These are phyloP conservation scores for Spisula solida DNA, from an alignment of 2,888 invertebrate genomes.

Conservation along the genomic window DNA sequence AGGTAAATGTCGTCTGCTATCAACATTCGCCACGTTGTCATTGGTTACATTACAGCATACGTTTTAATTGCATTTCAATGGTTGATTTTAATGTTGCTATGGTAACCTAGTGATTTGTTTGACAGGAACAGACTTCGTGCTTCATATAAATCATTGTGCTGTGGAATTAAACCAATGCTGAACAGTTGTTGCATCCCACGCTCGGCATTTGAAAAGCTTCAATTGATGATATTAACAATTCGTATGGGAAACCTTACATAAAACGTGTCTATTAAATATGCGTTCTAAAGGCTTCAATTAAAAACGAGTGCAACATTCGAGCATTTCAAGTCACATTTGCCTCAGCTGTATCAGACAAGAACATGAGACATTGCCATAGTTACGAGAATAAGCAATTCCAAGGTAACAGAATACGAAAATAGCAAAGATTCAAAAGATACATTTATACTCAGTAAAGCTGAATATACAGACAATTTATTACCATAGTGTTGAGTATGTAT, in stretches of 20 bases:
- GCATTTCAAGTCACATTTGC: too few relatives aligned
- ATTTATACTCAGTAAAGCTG: not conserved
- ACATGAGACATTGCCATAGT: too few relatives aligned
- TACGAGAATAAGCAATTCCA: too few relatives aligned
- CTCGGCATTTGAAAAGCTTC: not conserved
- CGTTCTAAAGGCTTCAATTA: too few relatives aligned
- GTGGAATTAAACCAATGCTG: not conserved
- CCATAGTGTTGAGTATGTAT: not conserved
- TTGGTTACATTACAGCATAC: not conserved
- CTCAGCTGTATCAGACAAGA: too few relatives aligned
- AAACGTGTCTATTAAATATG: too few relatives aligned
- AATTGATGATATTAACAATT: too few relatives aligned
- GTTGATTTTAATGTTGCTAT: not conserved
- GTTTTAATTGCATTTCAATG: slow-evolving; percentile 5
- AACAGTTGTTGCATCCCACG: not conserved
- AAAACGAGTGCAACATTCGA: too few relatives aligned
- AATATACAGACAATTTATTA: not conserved
- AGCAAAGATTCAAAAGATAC: too few relatives aligned
- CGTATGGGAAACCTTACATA: too few relatives aligned
- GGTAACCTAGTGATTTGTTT: slow-evolving; percentile 13
- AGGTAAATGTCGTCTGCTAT: not conserved
- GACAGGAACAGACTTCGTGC: not conserved
- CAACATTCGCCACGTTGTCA: not conserved
- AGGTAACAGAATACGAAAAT: too few relatives aligned
- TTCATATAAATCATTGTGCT: not conserved